Conservation (phyloP, 2,888 invertebrate genomes). For the Heliothis peltigera region DNA sequence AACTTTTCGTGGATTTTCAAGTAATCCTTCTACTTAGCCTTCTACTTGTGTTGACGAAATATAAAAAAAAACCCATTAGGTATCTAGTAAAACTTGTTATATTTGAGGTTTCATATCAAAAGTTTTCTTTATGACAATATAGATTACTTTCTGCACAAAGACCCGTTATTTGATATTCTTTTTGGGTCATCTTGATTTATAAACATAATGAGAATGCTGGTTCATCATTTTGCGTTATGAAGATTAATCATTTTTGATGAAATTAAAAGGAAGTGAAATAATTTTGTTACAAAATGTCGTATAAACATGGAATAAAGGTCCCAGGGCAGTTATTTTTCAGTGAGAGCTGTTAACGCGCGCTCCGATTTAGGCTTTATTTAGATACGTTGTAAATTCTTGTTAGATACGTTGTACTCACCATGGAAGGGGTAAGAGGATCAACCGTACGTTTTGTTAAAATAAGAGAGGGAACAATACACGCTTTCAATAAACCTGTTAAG, state of each 20-base stretch:
- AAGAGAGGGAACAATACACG: background rate
- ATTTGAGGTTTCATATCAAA: background rate
- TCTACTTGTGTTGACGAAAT: conserved; percentile 5
- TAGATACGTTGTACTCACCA: conserved; percentile 19
- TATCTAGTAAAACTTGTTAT: background rate
- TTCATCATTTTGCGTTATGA: background rate
- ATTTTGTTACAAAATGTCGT: conserved; percentile 3
- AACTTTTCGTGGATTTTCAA: conserved; percentile 13
- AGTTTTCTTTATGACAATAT: background rate
- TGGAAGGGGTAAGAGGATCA: background rate
- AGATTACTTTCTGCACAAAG: background rate
- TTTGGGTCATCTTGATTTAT: background rate
- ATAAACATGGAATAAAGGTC: conserved; percentile 24
- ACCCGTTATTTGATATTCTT: background rate
- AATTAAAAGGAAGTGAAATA: conserved; percentile 13
- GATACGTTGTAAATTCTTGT: conserved; percentile 27
- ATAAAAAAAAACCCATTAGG: background rate
- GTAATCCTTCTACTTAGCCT: conserved; percentile 7
- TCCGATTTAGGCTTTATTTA: conserved; percentile 20
- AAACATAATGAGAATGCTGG: too few species aligned
- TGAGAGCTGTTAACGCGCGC: background rate
- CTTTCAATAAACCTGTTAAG: background rate
- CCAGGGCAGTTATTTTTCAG: conserved; percentile 1
- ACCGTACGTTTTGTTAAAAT: background rate
- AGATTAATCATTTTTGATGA: too few species aligned